Percentiles rank a stretch among this genome's conserved stretches.
phyloP scores from a whole-genome alignment of 2,113 vertebrate genomes.

The Regulus satrapa region DNA sequence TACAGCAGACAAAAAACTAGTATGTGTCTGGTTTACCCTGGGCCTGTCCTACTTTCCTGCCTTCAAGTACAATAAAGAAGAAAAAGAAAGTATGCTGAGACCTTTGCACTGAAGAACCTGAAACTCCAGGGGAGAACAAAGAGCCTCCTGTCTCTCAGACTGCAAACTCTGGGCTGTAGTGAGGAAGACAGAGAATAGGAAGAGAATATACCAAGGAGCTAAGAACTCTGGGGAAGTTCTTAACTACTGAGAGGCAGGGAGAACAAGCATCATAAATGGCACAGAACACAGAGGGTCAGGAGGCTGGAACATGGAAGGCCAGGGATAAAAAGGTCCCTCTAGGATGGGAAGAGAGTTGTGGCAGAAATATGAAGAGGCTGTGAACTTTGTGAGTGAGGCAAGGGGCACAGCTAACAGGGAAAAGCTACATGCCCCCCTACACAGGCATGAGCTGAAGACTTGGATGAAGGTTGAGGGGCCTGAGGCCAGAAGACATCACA shows the following conservation, averaged over 20 bases:
- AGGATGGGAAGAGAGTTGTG: neutral
- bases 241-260: neutral
- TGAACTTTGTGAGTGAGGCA: neutral
- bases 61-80: neutral
- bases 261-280: neutral
- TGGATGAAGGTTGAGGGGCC: neutral
- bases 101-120: neutral
- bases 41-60: neutral
- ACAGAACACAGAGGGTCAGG: neutral
- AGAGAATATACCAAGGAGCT: neutral
- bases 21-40: neutral
- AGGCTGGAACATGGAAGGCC: neutral
- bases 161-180: neutral
- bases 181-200: neutral
- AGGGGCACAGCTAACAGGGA: rapidly evolving
- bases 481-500: neutral
- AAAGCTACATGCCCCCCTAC: neutral
- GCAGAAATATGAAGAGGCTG: neutral
- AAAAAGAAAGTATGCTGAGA: neutral
- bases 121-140: neutral
- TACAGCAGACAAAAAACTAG: neutral
- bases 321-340: neutral
- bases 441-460: neutral
- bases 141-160: neutral
- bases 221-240: neutral